A percentile compares a stretch with the other conserved stretches of the same genome.
Conservation (phyloP, 2,888 invertebrate genomes). For the Eupelmus urozonus region DNA sequence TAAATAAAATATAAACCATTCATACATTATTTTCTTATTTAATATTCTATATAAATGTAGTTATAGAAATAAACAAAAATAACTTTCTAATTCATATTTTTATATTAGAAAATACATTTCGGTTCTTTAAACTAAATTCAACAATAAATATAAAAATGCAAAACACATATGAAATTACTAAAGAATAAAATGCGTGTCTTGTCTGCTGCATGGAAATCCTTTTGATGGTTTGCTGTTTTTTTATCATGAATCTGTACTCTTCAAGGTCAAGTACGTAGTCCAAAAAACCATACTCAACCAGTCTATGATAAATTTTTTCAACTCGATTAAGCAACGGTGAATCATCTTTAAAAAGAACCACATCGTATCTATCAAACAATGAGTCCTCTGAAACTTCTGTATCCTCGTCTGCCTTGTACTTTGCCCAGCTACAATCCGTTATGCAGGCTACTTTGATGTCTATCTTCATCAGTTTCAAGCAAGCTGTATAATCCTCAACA, state of each 20-base stretch:
- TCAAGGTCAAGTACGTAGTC: neutral
- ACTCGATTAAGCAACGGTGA: conserved; percentile 7
- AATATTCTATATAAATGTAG: too few species aligned
- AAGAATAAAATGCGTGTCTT: neutral
- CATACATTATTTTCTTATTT: too few species aligned
- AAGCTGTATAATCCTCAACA: neutral
- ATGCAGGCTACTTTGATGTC: conserved; percentile 27
- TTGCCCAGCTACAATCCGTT: conserved; percentile 10
- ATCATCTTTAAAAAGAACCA: conserved; percentile 5
- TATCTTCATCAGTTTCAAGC: neutral
- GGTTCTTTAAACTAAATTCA: too few species aligned
- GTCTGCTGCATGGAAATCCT: neutral
- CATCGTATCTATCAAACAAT: conserved; percentile 5
- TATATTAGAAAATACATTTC: too few species aligned
- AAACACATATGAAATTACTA: neutral
- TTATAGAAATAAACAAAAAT: too few species aligned
- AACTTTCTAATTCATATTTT: too few species aligned
- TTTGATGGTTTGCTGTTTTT: neutral
- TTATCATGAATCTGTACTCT: neutral
- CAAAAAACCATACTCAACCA: neutral
- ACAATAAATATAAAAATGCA: neutral
- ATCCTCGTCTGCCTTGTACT: neutral
- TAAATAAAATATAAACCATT: too few species aligned
- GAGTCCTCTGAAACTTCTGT: neutral
- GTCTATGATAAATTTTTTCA: too few species aligned